Conservation (phyloP, 23 tunicate species). For the Styela clava region DNA sequence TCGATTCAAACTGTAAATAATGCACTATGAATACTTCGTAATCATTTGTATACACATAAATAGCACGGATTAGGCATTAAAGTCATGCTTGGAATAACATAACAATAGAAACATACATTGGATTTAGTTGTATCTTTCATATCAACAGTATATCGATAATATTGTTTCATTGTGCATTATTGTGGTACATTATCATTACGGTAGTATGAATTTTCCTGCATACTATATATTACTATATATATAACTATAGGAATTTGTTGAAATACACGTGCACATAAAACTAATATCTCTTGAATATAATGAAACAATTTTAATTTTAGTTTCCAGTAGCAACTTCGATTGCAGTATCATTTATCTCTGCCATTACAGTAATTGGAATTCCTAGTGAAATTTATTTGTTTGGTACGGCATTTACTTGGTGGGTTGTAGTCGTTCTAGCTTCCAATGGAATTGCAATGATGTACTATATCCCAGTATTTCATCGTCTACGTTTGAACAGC, state of each 20-base stretch:
- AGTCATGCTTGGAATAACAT: too few species aligned
- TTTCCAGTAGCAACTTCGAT: conserved; percentile 53
- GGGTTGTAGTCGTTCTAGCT: conserved; percentile 5
- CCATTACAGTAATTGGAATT: conserved; percentile 50
- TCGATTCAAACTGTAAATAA: too few species aligned
- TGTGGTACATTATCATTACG: not conserved
- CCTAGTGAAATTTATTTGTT: conserved; percentile 48
- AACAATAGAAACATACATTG: too few species aligned
- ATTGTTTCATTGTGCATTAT: too few species aligned
- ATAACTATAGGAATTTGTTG: not conserved
- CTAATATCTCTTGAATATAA: too few species aligned
- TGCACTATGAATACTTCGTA: too few species aligned
- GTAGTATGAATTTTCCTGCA: not conserved
- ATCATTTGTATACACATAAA: too few species aligned
- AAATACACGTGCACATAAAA: too few species aligned
- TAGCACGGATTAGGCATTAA: too few species aligned
- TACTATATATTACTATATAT: not conserved
- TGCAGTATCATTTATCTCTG: conserved; percentile 59
- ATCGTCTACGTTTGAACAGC: conserved; percentile 43
- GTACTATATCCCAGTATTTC: conserved; percentile 58
- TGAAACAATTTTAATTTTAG: too few species aligned
- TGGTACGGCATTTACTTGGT: conserved; percentile 44
- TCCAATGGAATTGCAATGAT: conserved; percentile 41
- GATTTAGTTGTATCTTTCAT: not conserved
- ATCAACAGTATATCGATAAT: not conserved